phyloP scores from a whole-genome alignment of 2,797 vertebrate genomes.

The Atherinosoma microstoma region DNA sequence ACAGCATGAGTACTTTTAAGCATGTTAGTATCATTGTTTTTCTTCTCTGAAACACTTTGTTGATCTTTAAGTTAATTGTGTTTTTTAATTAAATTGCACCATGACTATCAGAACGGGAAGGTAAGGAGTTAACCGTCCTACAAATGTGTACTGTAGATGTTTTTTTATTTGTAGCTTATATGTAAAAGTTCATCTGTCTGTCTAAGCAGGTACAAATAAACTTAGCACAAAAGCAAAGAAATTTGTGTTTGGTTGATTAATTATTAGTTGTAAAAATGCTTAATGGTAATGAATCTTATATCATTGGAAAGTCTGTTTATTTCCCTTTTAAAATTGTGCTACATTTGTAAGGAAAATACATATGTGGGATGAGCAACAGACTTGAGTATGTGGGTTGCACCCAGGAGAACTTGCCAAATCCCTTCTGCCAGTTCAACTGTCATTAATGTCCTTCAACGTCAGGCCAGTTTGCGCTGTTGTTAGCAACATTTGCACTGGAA shows the following conservation, averaged over 20 bases:
- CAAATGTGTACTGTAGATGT: constrained; percentile 59
- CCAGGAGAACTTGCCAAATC: too few species aligned
- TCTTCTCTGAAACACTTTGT: constrained; percentile 66
- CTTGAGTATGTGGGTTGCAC: neutral
- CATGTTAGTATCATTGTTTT: constrained; percentile 48
- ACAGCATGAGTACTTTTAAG: constrained; percentile 54
- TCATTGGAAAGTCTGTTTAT: neutral
- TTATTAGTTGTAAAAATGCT: neutral
- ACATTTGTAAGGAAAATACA: neutral
- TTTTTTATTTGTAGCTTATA: constrained; percentile 44
- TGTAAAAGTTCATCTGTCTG: constrained; percentile 61
- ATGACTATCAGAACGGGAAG: constrained; percentile 88
- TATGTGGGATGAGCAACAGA: neutral
- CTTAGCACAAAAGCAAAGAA: too few species aligned
- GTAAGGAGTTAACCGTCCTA: constrained; percentile 77
- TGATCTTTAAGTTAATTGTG: constrained; percentile 82
- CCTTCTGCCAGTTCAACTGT: too few species aligned
- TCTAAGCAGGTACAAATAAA: constrained; percentile 42
- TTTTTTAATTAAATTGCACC: constrained; percentile 85
- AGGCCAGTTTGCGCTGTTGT: too few species aligned
- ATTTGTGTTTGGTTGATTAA: neutral
- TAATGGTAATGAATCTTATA: neutral
- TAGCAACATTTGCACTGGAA: neutral
- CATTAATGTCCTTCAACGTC: too few species aligned
- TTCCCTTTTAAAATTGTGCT: neutral